Evolutionary conservation across 2,888 invertebrate genomes (phyloP), one percentile per base, ranked within the genome.

Genomic region (Tetanocera ferruginea): DNA sequence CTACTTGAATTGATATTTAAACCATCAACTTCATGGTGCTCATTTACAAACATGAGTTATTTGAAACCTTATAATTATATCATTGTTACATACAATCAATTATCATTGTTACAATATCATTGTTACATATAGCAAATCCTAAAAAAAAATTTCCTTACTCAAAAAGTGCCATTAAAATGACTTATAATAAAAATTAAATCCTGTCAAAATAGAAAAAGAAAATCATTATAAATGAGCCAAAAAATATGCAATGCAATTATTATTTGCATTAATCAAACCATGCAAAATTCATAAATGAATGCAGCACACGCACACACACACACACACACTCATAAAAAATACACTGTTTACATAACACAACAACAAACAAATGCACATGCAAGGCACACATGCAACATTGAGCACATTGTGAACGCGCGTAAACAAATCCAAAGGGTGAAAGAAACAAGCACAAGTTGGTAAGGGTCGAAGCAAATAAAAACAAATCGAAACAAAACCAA

Each of bases 231-330:
- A 73, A 77, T 57, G 72, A 73, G 77, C 64, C n/a, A n/a, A 77
- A 66, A 71, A 71, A 8, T 57, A 23, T 37, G 66, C 75, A 76
- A 79, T 76, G 71, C 76, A 78, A 78, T 78, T 78, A 76, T 78
- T 76, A 80, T 80, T 80, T 78, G 80, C 76, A 78, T 80, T 78
- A 78, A 80, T 78, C 78, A 78, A 80, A 78, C 78, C 80, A 72
- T 78, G 74, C 76, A 80, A 78, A 76, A 80, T 78, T 66, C 77
- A 79, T 76, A 79, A 79, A 74, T 72, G 72, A 14, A 37, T 43
- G 25, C 60, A 6, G 31, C 6, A 23, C 37, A 23, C 19, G 6
- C 55, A n/a, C 23, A n/a, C n/a, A n/a, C 55, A 23, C 2, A n/a
- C 9, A n/a, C 2, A n/a, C 55, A 23, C 23, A 23, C 19, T 3